These are phyloP conservation scores for Lanius ludovicianus DNA, from an alignment of 2,113 vertebrate genomes.

Conservation along the genomic window DNA sequence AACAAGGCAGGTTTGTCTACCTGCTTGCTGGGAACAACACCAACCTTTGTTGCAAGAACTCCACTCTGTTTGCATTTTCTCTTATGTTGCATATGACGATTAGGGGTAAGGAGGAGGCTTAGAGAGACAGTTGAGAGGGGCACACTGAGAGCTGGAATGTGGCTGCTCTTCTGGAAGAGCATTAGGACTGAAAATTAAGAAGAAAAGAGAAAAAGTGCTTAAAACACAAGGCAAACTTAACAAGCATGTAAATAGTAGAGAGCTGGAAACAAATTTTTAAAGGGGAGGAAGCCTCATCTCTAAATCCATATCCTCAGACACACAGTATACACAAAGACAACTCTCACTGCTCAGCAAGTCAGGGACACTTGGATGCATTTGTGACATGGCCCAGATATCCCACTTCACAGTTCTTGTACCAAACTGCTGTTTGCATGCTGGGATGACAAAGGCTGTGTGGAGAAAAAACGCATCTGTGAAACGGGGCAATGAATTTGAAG, in stretches of 20 bases:
- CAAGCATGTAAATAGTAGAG: neutral
- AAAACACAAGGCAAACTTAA: neutral
- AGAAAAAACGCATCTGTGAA: neutral
- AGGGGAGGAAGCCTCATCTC: neutral
- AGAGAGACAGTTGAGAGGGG: constrained; percentile 86
- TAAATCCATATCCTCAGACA: neutral
- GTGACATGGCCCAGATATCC: neutral
- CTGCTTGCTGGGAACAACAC: constrained; percentile 46
- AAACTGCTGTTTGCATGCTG: neutral
- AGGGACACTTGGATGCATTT: neutral
- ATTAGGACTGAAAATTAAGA: constrained; percentile 84
- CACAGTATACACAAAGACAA: neutral
- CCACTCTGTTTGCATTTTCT: constrained; percentile 54
- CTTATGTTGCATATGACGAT: constrained; percentile 54
- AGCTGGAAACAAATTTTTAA: neutral
- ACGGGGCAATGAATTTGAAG: neutral
- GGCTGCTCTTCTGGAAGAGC: constrained; percentile 78
- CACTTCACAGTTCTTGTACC: neutral
- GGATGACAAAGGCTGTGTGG: neutral
- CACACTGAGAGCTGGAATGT: constrained; percentile 84
- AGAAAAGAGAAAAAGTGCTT: constrained; percentile 39
- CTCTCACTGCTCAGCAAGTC: neutral
- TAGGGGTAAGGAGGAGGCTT: constrained; percentile 80
- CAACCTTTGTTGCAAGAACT: constrained; percentile 41
- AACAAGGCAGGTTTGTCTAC: constrained; percentile 69